Conservation (phyloP, 2,113 vertebrate species). For the Puffinus mauretanicus region DNA sequence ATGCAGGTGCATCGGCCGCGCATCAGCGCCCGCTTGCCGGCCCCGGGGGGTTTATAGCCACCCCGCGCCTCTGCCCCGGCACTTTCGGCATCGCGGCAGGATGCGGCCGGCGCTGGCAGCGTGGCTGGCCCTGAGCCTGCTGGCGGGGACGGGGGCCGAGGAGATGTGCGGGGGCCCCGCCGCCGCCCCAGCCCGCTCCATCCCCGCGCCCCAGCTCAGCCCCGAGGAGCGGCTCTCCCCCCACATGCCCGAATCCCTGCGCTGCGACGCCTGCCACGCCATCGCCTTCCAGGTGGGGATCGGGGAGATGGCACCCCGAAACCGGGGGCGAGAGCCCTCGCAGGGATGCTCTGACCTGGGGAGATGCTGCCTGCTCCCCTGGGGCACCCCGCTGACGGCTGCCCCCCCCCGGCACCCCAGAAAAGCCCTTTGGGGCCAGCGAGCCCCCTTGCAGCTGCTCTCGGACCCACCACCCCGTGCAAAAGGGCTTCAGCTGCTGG, state of each 20-base stretch:
- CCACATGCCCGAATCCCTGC: conserved; percentile 70
- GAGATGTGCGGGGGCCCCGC: neutral
- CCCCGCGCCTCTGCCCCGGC: accelerated
- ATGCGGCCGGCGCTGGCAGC: neutral
- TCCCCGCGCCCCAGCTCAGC: conserved; percentile 42
- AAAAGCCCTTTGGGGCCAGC: neutral
- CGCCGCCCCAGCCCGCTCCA: neutral
- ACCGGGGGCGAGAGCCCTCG: accelerated
- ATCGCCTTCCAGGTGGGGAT: conserved; percentile 69
- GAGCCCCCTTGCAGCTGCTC: neutral
- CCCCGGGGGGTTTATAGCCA: neutral
- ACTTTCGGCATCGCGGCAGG: neutral
- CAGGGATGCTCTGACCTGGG: neutral
- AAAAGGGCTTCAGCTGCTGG: accelerated
- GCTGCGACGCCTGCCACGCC: conserved; percentile 67
- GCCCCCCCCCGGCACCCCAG: neutral
- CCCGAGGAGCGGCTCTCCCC: conserved; percentile 67
- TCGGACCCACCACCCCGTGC: accelerated
- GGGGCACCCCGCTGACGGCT: neutral
- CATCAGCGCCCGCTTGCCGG: neutral
- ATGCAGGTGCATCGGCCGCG: neutral
- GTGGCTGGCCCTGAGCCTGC: conserved; percentile 20
- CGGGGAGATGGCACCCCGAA: accelerated
- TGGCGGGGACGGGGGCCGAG: neutral
- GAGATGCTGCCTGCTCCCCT: neutral